Conservation (phyloP, 1,140 invertebrate species). For the Dreissena rostriformis region DNA sequence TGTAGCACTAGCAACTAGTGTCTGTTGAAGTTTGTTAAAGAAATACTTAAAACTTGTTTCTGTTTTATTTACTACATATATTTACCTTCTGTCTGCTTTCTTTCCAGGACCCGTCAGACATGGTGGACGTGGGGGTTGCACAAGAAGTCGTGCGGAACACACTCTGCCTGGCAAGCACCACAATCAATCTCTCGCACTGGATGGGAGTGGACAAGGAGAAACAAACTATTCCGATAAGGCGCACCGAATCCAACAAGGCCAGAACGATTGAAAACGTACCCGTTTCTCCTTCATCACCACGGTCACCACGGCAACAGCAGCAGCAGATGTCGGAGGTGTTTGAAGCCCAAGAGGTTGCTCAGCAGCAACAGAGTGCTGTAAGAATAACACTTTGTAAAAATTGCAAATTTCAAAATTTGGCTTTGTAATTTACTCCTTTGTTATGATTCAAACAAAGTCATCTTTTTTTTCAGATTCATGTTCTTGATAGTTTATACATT, state of each 20-base stretch:
- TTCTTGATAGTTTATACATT: no score
- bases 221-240: slow-evolving; percentile 32
- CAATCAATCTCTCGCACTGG: slow-evolving; percentile 71
- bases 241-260: slow-evolving; percentile 25
- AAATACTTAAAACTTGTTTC: no score
- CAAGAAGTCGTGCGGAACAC: slow-evolving; percentile 75
- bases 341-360: slow-evolving; percentile 64
- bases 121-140: slow-evolving; percentile 76
- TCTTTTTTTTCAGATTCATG: no score
- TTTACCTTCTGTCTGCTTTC: no score
- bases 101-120: slow-evolving; percentile 69
- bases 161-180: slow-evolving; percentile 71
- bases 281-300: slow-evolving; percentile 28
- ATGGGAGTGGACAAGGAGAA: slow-evolving; percentile 43
- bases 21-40: no score
- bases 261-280: slow-evolving; percentile 39
- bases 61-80: no score
- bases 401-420: neutral
- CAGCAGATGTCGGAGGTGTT: slow-evolving; percentile 54
- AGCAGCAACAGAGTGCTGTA: slow-evolving; percentile 54
- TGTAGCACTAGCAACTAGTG: no score
- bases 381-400: slow-evolving; percentile 12
- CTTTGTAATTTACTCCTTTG: no score
- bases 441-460: no score
- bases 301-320: neutral